Percentiles rank a stretch among this genome's conserved stretches.
These are phyloP conservation scores for Ephydatia muelleri DNA, from an alignment of 37 sponge, comb jelly and placozoan genomes.

Conservation along the genomic window DNA sequence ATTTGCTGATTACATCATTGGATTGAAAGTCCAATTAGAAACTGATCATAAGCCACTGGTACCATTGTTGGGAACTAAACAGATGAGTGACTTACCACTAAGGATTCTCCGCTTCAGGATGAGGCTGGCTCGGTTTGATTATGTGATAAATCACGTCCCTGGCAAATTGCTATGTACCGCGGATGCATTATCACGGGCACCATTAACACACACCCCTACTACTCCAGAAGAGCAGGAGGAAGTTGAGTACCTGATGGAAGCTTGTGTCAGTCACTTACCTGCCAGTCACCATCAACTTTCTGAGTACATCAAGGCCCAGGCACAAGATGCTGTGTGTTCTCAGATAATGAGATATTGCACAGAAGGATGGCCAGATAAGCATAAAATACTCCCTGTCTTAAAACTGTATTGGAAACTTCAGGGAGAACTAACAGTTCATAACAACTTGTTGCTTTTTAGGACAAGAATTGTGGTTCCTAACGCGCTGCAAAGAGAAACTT, in stretches of 20 bases:
- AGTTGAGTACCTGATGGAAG: not conserved
- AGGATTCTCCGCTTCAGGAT: constrained; percentile 28
- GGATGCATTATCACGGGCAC: constrained; percentile 33
- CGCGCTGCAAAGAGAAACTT: constrained; percentile 10
- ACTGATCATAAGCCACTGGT: constrained; percentile 62
- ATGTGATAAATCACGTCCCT: constrained; percentile 12
- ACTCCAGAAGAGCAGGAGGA: not conserved
- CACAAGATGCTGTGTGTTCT: constrained; percentile 10
- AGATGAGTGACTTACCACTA: constrained; percentile 24
- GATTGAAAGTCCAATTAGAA: constrained; percentile 12
- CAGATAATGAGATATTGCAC: constrained; percentile 20
- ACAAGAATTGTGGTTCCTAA: constrained; percentile 36
- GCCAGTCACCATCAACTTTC: not conserved
- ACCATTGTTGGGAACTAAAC: constrained; percentile 23
- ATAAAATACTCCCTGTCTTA: not conserved
- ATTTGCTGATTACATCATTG: constrained; percentile 30
- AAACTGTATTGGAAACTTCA: constrained; percentile 28
- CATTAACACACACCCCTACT: not conserved
- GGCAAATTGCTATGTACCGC: constrained; percentile 39
- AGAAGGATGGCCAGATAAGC: constrained; percentile 28
- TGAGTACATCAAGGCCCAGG: constrained; percentile 33
- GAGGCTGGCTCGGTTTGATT: not conserved
- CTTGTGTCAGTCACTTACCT: not conserved
- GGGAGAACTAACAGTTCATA: constrained; percentile 5
- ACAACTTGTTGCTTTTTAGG: constrained; percentile 12